A percentile compares a stretch with the other conserved stretches of the same genome.
These are phyloP conservation scores for Sturmia bella DNA, from an alignment of 2,888 invertebrate species.

Conservation along the genomic window DNA sequence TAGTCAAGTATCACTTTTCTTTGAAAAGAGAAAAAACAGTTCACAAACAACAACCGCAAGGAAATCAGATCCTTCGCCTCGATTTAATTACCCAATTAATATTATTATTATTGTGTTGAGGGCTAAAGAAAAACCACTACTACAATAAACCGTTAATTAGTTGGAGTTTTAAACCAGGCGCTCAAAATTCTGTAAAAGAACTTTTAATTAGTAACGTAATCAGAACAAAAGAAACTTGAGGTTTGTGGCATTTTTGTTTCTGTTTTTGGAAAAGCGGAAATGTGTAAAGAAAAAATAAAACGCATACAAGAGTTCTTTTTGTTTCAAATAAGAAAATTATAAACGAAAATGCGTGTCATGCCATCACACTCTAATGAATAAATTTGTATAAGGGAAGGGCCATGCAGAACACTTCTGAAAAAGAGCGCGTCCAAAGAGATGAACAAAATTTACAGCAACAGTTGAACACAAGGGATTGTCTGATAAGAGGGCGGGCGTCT, in stretches of 20 bases:
- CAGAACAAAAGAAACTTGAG: conserved; percentile 12
- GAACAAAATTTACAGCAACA: conserved; percentile 25
- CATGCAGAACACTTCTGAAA: conserved; percentile 16
- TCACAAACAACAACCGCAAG: too few species aligned
- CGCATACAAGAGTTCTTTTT: conserved; percentile 36
- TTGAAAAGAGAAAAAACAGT: conserved; percentile 35
- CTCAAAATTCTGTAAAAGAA: conserved; percentile 72
- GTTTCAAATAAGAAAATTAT: conserved; percentile 29
- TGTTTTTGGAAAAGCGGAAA: conserved; percentile 50
- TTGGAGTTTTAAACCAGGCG: conserved; percentile 80
- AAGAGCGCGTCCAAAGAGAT: conserved; percentile 8
- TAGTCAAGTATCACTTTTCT: conserved; percentile 50
- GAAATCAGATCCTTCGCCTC: not conserved
- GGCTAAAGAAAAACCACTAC: conserved; percentile 56
- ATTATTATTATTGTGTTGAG: not conserved
- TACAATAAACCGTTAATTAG: conserved; percentile 79
- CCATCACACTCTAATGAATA: conserved; percentile 10
- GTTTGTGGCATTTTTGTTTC: conserved; percentile 23
- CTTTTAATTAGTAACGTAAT: conserved; percentile 57
- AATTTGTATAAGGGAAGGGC: not conserved
- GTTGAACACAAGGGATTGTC: conserved; percentile 15
- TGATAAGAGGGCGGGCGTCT: conserved; percentile 23
- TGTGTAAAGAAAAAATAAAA: conserved; percentile 32
- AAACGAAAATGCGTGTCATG: conserved; percentile 45
- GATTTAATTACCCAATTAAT: conserved; percentile 6